Evolutionary conservation across 2,888 invertebrate species (phyloP), one percentile per base, ranked within the genome.

Genomic region (Arrhopalites spinosus): DNA sequence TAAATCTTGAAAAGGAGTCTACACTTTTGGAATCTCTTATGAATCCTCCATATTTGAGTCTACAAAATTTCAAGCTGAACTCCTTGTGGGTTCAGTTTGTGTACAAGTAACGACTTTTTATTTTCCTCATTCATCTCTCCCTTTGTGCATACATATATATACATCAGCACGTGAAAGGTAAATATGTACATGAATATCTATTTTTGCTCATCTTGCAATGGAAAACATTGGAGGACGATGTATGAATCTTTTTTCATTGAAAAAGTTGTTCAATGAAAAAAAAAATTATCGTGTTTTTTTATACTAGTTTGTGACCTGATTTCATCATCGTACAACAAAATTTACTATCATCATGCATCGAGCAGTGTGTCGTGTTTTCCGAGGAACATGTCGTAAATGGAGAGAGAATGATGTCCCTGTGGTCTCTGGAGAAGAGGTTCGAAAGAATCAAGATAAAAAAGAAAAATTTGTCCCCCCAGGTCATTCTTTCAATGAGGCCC

Each of bases 351-450:
- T 20, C 15, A 81, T 81, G 81, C 81, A 80, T 20, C 73, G 82
- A 73, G 76, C 81, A n/a, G 59, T 80, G 66, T 66, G 75, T 45
- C 77, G 82, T n/a, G 76, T 75, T 1, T 67, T 82, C 20, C 73
- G 81, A 30, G 78, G 79, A 23, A 72, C 76, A 20, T 78, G 78
- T 67, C 73, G 79, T 17, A 79, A 78, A 30, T 78, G 71, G 70
- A 77, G 77, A 25, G 81, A 81, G 64, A 79, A 78, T 56, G 79
- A 82, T 7, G 74, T 73, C 23, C 80, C 81, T 13, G 69, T 73
- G 0, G 27, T 73, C 27, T 68, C 74, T 45, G 78, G 74, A n/a
- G 80, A 81, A 56, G 81, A 80, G 66, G 77, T 78, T 17, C 73
- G 78, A 11, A 79, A 78, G 15, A 75, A 79, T 15, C 74, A 77